Conservation (phyloP, 1,140 invertebrate species). For the Euura lappo region DNA sequence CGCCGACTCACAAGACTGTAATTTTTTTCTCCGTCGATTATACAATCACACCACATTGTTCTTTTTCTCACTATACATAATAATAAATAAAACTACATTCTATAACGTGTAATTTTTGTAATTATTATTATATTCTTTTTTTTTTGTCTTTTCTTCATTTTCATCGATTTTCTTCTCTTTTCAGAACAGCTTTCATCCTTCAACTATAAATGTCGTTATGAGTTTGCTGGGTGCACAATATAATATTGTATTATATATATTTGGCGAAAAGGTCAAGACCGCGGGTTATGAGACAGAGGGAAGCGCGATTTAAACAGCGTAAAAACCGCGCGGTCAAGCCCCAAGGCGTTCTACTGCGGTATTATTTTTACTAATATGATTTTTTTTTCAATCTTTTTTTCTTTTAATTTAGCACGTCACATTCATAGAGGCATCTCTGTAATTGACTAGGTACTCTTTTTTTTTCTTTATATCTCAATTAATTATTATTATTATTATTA, state of each 20-base stretch:
- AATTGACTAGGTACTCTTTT: slow-evolving; percentile 48
- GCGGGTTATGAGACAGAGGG: slow-evolving; percentile 26
- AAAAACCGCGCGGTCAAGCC: slow-evolving; percentile 32
- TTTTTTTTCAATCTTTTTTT: slow-evolving; percentile 14
- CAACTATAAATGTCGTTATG: not conserved
- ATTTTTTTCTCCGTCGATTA: too few relatives aligned
- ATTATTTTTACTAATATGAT: slow-evolving; percentile 17
- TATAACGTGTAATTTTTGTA: not conserved
- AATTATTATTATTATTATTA: slow-evolving; percentile 8
- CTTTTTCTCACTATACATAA: not conserved
- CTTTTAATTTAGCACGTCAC: slow-evolving; percentile 15
- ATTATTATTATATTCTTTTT: not conserved
- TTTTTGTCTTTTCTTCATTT: not conserved
- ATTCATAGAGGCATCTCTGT: slow-evolving; percentile 54
- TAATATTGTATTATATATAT: not conserved
- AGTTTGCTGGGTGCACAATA: slow-evolving; percentile 3
- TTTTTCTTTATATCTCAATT: slow-evolving; percentile 31
- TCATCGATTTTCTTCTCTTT: not conserved
- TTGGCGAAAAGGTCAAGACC: too few relatives aligned
- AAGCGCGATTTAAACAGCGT: slow-evolving; percentile 43
- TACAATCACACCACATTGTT: too few relatives aligned
- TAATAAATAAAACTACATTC: not conserved
- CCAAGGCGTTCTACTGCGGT: slow-evolving; percentile 33
- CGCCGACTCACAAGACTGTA: not conserved
- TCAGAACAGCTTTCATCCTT: not conserved